A percentile compares a stretch with the other conserved stretches of the same genome.
These are phyloP conservation scores for Ochropacha duplaris DNA, from an alignment of 2,888 invertebrate genomes.

Conservation along the genomic window DNA sequence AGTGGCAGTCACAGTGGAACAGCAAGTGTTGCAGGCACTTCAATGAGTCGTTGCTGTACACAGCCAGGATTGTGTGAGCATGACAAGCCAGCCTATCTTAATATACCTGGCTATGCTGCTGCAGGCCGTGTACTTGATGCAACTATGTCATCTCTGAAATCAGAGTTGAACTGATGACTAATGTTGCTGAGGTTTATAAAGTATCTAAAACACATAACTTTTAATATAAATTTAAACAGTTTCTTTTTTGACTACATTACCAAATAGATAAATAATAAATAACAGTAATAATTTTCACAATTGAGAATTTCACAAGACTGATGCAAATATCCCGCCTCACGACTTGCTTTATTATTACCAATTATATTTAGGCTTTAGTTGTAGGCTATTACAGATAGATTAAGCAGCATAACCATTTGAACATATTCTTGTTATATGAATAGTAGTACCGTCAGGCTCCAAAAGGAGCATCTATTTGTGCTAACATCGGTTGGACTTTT, in stretches of 20 bases:
- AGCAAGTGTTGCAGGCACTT: conserved; percentile 28
- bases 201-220: conserved; percentile 21
- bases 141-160: conserved; percentile 74
- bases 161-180: conserved; percentile 73
- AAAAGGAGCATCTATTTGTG: too few species aligned
- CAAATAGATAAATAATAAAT: conserved; percentile 76
- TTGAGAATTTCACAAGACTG: conserved; percentile 83
- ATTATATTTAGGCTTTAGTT: conserved; percentile 76
- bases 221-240: conserved; percentile 41
- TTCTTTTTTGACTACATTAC: conserved; percentile 75
- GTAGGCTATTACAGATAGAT: conserved; percentile 63
- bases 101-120: conserved; percentile 79
- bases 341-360: conserved; percentile 84
- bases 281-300: conserved; percentile 78
- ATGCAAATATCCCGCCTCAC: conserved; percentile 84
- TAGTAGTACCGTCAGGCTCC: conserved; percentile 21
- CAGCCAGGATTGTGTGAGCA: conserved; percentile 79
- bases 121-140: conserved; percentile 74
- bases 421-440: conserved; percentile 40
- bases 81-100: conserved; percentile 79
- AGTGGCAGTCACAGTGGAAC: conserved; percentile 55
- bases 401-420: conserved; percentile 57
- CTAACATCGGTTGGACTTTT: too few species aligned
- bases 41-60: conserved; percentile 70
- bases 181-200: conserved; percentile 22